Conservation (phyloP, 1,140 invertebrate species). For the Drosophila pruinosa region DNA sequence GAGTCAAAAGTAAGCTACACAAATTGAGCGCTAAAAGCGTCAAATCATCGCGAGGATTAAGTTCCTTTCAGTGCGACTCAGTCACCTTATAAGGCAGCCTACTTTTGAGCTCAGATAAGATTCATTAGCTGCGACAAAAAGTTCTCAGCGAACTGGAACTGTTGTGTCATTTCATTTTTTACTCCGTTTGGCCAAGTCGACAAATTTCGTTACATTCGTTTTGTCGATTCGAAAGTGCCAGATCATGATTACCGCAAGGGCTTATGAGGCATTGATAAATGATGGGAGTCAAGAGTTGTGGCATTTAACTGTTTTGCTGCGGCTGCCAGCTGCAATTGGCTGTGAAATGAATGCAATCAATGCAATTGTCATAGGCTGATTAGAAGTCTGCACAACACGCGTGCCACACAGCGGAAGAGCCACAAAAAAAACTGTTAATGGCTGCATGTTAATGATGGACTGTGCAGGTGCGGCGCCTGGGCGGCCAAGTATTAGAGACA, state of each 20-base stretch:
- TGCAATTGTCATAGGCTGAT: conserved; percentile 32
- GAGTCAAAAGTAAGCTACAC: conserved; percentile 28
- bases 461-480: conserved; percentile 35
- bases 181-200: conserved; percentile 13
- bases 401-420: conserved; percentile 33
- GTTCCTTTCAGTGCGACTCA: neutral
- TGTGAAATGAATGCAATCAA: conserved; percentile 14
- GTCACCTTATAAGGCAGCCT: conserved; percentile 17
- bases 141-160: conserved; percentile 34
- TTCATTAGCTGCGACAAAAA: conserved; percentile 46
- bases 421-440: conserved; percentile 31
- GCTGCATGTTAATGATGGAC: conserved; percentile 47
- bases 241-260: conserved; percentile 17
- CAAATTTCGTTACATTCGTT: conserved; percentile 38
- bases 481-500: conserved; percentile 19
- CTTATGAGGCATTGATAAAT: conserved; percentile 43
- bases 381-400: conserved; percentile 25
- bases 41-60: conserved; percentile 70
- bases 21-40: conserved; percentile 56
- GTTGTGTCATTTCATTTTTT: conserved; percentile 40
- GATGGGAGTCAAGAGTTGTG: conserved; percentile 21
- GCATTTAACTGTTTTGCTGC: conserved; percentile 19
- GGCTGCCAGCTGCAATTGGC: conserved; percentile 1
- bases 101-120: conserved; percentile 28
- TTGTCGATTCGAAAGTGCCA: conserved; percentile 15